Evolutionary conservation across 2,888 invertebrate species (phyloP), one percentile per base, ranked within the genome.

Genomic region (Pandemis heparana): DNA sequence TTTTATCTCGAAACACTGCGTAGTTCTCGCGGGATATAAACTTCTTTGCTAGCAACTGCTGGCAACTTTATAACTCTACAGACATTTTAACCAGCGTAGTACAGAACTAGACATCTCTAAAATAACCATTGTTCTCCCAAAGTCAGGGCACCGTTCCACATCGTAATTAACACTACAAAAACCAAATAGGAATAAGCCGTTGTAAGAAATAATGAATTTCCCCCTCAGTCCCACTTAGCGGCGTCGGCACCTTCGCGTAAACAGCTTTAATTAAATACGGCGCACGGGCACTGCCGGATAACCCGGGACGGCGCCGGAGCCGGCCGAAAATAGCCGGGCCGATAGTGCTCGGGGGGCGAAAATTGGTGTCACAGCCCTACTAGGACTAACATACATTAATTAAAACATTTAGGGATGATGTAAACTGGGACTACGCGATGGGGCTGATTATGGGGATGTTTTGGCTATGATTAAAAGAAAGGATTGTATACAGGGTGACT

Each of bases 361-460:
- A 46, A 32, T 63, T 65, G 51, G 65, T 16, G 65, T 32, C 65
- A 16, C 38, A n/a, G 16, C 48, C 46, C n/a, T 38, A 9, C 32
- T n/a, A 65, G 12, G 10, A 65, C 65, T 65, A 65, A n/a, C 51
- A n/a, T 38, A n/a, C 38, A 12, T 65, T 64, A 64, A 64, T 64
- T 64, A 64, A 64, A 48, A 64, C 48, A 51, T 64, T 64, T 48
- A 51, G 64, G 64, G 38, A 62, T 38, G 38, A 64, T 48, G 64
- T 32, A 51, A n/a, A 16, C 9, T n/a, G 8, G 8, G 38, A 64
- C 10, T 23, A 56, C 6, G 5, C 23, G 38, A 5, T 4, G 48
- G 51, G 46, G 51, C 32, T n/a, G 9, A 65, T 51, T 65, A 51
- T 16, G 5, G 51, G n/a, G 16, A 5, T 23, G 56, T 8, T 12